Base-by-base conservation (phyloP, 2,888 invertebrate species). In the Loripinus fragilis region DNA sequence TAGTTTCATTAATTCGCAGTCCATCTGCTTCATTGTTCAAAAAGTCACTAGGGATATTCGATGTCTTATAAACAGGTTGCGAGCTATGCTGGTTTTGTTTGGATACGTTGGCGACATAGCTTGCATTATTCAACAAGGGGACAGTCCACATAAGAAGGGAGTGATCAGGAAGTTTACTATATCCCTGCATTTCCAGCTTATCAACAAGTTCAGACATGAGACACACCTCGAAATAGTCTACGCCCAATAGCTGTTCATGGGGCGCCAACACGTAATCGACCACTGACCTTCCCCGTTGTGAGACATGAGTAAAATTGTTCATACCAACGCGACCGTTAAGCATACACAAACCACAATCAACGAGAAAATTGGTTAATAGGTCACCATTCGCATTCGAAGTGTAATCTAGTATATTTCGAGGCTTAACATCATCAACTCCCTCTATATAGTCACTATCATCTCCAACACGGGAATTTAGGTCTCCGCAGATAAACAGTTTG, bases 401-500 rank as follows among this genome's bases (percentile, higher is more conserved):
- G n/a, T n/a, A 60, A 38, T 71, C 52, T 10, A 55, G 15, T 20
- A 71, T 41, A 23, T 55, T 25, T 23, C 52, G 52, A 33, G 23
- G 35, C n/a, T 23, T 41, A 2, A 71, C 71, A n/a, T 52, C 35
- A 41, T 71, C 55, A 15, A 50, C 55, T 30, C 68, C 55, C n/a
- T 74, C 50, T 2, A 50, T 52, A 33, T 55, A 55, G 41, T 75
- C 75, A 20, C 35, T 52, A 42, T 69, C 68, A 20, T 60, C 55
- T 5, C 60, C 42, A 20, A 69, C 55, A 42, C 75, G 7, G 23
- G 55, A 33, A n/a, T 69, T 75, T 1, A 75, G 33, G 41, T 69
- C 69, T 42, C 75, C 75, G n/a, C 60, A 68, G n/a, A 75, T 35
- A 38, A 68, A 41, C 10, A 52, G n/a, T 33, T 50, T 20, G n/a